Base-by-base conservation (phyloP, 2,797 vertebrate species). In the Artibeus lituratus region DNA sequence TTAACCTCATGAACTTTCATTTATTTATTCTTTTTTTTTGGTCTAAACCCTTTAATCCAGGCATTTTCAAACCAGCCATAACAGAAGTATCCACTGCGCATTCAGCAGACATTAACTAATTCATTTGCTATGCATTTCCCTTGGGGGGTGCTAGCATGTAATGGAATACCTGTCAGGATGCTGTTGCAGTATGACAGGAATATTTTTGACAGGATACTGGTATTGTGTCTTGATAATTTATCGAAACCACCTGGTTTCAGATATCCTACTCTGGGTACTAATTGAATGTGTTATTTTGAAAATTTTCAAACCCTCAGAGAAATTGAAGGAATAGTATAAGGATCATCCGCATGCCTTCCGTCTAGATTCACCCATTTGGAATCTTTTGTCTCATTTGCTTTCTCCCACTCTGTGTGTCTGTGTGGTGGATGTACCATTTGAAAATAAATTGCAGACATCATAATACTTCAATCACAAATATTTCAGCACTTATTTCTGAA, bases 1-100 rank as follows among this genome's bases (percentile, higher is more conserved):
- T 91, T 76, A 97, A 76, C 24, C 44, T 69, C 51, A 44, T 8
- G 24, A 78, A 55, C 62, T 83, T 92, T 49, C 78, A 18, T 76
- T 87, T 94, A 35, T 72, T 81, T 57, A 18, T 85, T 72, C 73
- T 72, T 70, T 72, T 77, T 72, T 70, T 96, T 70, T 37, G 57
- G 65, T 91, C 92, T 97, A 84, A 89, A 49, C 19, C 80, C 59
- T 96, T 80, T 97, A 96, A 98, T 95, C 91, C 91, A 44, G 53
- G 93, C 89, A 96, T 96, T 87, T 94, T 83, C 80, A 96, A 84
- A 7, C 80, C 87, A 96, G 97, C 76, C 97, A 95, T 93, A 97
- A 96, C 92, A 96, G 74, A 94, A 94, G 80, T 84, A 77, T 92
- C 89, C 44, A 15, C 39, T 7, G 19, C 92, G 90, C 80, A 74